phyloP scores from a whole-genome alignment of 2,888 invertebrate genomes.

The Cheilosia variabilis region DNA sequence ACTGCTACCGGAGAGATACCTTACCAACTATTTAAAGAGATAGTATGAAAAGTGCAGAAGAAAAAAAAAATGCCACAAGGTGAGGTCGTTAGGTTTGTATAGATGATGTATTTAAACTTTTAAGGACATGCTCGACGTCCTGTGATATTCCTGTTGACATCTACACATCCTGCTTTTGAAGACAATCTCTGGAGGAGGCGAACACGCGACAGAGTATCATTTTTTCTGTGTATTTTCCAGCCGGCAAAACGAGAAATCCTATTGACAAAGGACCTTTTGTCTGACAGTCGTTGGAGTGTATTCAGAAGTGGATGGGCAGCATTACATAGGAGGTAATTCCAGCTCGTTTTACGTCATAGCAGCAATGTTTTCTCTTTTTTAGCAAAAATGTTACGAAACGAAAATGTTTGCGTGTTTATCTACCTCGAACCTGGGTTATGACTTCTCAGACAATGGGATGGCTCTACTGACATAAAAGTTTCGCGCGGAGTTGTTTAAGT shows the following conservation, averaged over 20 bases:
- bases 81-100: constrained; percentile 52
- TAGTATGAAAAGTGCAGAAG: constrained; percentile 11
- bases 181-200: constrained; percentile 3
- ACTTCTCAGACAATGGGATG: no score
- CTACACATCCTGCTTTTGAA: constrained; percentile 30
- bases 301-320: background rate
- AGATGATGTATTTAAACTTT: constrained; percentile 58
- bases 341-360: background rate
- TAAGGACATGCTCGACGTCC: constrained; percentile 45
- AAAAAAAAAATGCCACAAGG: constrained; percentile 32
- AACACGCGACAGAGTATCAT: background rate
- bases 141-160: constrained; percentile 39
- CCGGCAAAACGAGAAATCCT: constrained; percentile 47
- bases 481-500: no score
- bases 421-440: no score
- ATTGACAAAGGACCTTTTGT: constrained; percentile 60
- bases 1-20: constrained; percentile 20
- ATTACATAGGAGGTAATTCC: background rate
- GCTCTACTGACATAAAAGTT: no score
- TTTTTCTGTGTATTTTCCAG: constrained; percentile 11
- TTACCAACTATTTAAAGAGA: constrained; percentile 49
- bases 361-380: background rate
- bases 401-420: no score
- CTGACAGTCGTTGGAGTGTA: constrained; percentile 10
- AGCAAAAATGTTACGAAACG: no score